Percentiles rank a stretch among this genome's conserved stretches.
Conservation (phyloP, 2,888 invertebrate species). For the Drosophila falleni region DNA sequence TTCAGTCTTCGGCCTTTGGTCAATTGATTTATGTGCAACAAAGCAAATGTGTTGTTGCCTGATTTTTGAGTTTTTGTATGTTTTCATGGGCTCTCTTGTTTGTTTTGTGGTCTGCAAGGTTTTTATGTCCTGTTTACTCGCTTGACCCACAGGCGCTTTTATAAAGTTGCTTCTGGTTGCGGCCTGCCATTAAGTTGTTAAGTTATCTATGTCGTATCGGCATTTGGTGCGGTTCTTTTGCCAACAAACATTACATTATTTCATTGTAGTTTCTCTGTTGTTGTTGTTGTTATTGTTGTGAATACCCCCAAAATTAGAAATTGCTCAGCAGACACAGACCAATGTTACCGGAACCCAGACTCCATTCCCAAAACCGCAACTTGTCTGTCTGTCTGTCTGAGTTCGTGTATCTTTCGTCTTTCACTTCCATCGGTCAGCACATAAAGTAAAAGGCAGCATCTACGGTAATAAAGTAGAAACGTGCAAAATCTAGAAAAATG, state of each 20-base stretch:
- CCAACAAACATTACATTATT: conserved; percentile 76
- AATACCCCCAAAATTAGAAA: conserved; percentile 76
- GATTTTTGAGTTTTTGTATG: conserved; percentile 48
- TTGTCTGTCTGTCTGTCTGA: conserved; percentile 34
- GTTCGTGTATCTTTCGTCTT: conserved; percentile 33
- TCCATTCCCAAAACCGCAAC: conserved; percentile 57
- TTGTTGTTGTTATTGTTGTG: conserved; percentile 42
- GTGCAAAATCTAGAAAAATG: conserved; percentile 81
- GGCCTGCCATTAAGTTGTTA: conserved; percentile 80
- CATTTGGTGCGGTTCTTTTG: conserved; percentile 63
- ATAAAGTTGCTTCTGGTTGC: conserved; percentile 60
- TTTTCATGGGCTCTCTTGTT: conserved; percentile 16
- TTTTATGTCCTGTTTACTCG: conserved; percentile 55
- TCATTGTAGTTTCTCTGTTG: conserved; percentile 50
- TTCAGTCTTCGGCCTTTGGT: conserved; percentile 20
- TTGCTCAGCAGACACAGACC: conserved; percentile 36
- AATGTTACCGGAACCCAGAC: conserved; percentile 11
- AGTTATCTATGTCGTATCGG: conserved; percentile 76
- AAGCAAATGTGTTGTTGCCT: conserved; percentile 61
- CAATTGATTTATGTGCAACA: conserved; percentile 71
- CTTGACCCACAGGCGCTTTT: conserved; percentile 37
- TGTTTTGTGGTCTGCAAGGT: conserved; percentile 26
- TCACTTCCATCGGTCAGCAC: conserved; percentile 54
- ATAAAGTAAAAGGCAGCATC: conserved; percentile 58
- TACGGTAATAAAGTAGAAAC: conserved; percentile 79